Evolutionary conservation across 53 echinoderm and acorn worm species (phyloP), one percentile per base, ranked within the genome.

Genomic region (Zoroaster sp.): DNA sequence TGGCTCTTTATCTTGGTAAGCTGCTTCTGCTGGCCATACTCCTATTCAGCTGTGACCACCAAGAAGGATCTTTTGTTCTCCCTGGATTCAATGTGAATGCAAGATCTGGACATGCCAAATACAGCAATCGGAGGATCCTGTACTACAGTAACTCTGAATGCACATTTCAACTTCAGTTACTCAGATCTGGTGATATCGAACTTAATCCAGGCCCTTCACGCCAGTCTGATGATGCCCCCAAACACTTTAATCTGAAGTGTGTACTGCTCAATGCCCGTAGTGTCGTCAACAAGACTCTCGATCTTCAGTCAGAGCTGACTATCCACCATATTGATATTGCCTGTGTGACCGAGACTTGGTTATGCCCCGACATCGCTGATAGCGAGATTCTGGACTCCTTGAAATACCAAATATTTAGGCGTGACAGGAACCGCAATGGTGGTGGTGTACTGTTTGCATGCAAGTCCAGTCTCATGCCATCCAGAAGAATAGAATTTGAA

Each of bases 71-170:
- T 23, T 73, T 73, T 73, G 73, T 73, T 73, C 73, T 40, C 39
- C 39, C 73, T 73, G n/a, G 40, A 73, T 73, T 40, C 37, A 73
- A 39, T 73, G 73, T 40, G 5, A 73, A 73, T 39, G 73, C 73
- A 39, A 73, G 42, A 40, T 39, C 40, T 73, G 73, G 73, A 73
- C 73, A 73, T 73, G 73, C 73, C 73, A 73, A 40, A 40, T 73
- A 73, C 73, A 39, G 39, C 14, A 40, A 40, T 39, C 73, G 39
- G 73, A 73, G 73, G 39, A 73, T 73, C 21, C 73, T 73, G 40
- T 73, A 73, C 73, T 73, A 42, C 73, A 73, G 73, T 40, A 40
- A 73, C 39, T 73, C 73, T 18, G 39, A 73, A 39, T 73, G 73
- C 21, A 73, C 73, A 6, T 73, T 73, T 40, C 73, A 73, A 73